phyloP scores from a whole-genome alignment of 2,113 vertebrate genomes.

The Seriola quinqueradiata region DNA sequence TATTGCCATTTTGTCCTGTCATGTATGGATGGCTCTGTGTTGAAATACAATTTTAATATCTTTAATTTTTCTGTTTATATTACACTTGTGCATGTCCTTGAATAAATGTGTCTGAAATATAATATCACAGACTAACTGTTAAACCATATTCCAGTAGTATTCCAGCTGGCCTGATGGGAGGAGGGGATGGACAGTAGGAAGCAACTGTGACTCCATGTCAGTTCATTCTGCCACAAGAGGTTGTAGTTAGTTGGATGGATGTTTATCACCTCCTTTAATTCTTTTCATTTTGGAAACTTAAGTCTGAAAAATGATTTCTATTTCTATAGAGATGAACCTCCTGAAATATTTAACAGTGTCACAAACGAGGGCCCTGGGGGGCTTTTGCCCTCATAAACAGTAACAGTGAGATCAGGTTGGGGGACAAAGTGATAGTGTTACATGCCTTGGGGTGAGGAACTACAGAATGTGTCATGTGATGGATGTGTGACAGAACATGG shows the following conservation, averaged over 20 bases:
- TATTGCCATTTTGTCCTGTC: background rate
- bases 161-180: background rate
- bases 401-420: background rate
- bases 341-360: background rate
- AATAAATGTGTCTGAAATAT: background rate
- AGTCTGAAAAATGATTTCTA: too few species aligned
- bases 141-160: background rate
- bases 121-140: background rate
- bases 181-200: background rate
- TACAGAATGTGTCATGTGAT: conserved; percentile 10
- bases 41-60: background rate
- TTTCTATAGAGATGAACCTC: too few species aligned
- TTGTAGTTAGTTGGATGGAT: too few species aligned
- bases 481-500: conserved; percentile 14
- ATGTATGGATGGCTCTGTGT: background rate
- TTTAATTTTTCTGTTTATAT: background rate
- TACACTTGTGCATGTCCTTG: background rate
- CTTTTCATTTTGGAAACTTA: too few species aligned
- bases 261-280: too few species aligned
- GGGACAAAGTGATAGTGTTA: background rate
- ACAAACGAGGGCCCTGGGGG: background rate
- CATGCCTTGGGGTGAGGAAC: background rate
- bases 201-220: background rate
- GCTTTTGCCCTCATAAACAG: too few species aligned
- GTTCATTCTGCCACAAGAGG: background rate